A percentile compares a stretch with the other conserved stretches of the same genome.
Conservation (phyloP, 2,113 vertebrate species). For the Campylomormyrus numenius region DNA sequence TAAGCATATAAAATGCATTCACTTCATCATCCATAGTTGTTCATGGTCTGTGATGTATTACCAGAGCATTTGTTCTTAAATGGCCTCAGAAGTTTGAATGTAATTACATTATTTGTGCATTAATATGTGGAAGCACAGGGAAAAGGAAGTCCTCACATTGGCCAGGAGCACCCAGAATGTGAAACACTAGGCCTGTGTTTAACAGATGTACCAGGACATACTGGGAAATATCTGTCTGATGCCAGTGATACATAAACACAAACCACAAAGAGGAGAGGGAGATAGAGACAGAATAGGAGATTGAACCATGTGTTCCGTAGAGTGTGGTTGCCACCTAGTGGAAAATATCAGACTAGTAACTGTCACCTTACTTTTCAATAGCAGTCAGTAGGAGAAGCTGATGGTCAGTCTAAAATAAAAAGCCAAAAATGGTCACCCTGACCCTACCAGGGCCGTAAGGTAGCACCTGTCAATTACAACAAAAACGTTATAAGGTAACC, state of each 20-base stretch:
- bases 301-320: slow-evolving; percentile 31
- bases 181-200: not conserved
- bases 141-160: not conserved
- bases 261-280: not conserved
- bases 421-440: not conserved
- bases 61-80: not conserved
- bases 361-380: not conserved
- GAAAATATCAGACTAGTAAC: slow-evolving; percentile 12
- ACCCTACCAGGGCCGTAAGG: not conserved
- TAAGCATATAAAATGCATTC: not conserved
- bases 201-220: not conserved
- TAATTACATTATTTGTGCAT: not conserved
- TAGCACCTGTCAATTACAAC: slow-evolving; percentile 22
- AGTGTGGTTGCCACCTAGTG: slow-evolving; percentile 71
- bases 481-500: slow-evolving; percentile 41
- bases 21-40: not conserved
- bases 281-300: not conserved
- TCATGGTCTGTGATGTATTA: not conserved
- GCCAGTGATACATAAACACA: slow-evolving; percentile 8
- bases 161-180: not conserved
- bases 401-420: not conserved
- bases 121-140: not conserved
- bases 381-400: not conserved
- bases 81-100: not conserved
- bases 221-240: slow-evolving; percentile 3